phyloP scores from a whole-genome alignment of 2,888 invertebrate species.

The Eutolmus rufibarbis region DNA sequence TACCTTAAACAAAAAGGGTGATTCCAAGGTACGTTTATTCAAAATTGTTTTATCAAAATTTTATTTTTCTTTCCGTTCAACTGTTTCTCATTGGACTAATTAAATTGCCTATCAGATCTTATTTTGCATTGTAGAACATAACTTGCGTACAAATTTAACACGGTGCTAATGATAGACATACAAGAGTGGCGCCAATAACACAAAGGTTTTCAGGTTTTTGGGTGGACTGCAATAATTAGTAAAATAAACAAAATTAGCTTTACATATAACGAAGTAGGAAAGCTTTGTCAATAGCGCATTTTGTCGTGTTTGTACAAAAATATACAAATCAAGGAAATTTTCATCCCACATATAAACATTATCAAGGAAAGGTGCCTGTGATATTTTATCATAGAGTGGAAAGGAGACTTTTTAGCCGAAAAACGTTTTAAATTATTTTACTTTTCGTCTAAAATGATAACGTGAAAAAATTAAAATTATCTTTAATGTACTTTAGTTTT shows the following conservation, averaged over 20 bases:
- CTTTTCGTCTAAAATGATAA: too few relatives aligned
- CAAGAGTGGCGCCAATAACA: not conserved
- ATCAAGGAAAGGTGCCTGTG: not conserved
- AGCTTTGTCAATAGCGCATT: not conserved
- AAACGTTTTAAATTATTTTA: too few relatives aligned
- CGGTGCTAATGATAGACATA: not conserved
- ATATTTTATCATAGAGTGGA: too few relatives aligned
- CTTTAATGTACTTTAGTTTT: too few relatives aligned
- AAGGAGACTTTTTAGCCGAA: too few relatives aligned
- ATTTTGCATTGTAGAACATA: slow-evolving; percentile 21
- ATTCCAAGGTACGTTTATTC: slow-evolving; percentile 59
- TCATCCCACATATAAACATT: not conserved
- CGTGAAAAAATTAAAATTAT: too few relatives aligned
- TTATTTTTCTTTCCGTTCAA: not conserved
- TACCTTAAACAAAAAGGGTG: slow-evolving; percentile 54
- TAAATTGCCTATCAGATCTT: slow-evolving; percentile 11
- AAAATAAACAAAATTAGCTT: not conserved
- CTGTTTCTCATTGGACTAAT: slow-evolving; percentile 50
- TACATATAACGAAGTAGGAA: not conserved
- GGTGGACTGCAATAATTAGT: not conserved
- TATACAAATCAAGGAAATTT: not conserved
- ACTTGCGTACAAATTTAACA: not conserved
- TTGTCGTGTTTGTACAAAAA: not conserved
- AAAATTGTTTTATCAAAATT: slow-evolving; percentile 8
- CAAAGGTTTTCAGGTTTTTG: not conserved